phyloP scores from a whole-genome alignment of 2,113 vertebrate species.

The Tauraco erythrolophus region DNA sequence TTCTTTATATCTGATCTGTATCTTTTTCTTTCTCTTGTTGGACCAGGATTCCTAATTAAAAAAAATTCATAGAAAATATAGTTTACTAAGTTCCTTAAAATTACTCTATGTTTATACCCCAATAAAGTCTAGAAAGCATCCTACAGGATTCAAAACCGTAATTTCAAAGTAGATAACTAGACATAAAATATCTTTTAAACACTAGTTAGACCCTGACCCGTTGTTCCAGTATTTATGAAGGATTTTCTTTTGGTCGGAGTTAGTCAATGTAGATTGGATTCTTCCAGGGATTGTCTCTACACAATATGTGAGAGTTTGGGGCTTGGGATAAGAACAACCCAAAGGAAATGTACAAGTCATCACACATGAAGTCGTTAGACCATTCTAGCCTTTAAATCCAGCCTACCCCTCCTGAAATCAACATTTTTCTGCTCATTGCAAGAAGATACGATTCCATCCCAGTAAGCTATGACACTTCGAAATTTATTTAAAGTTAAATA shows the following conservation, averaged over 20 bases:
- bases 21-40: neutral
- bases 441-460: neutral
- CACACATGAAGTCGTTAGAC: neutral
- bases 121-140: neutral
- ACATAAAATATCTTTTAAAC: neutral
- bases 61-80: neutral
- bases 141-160: neutral
- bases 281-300: neutral
- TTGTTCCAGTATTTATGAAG: neutral
- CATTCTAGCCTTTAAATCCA: neutral
- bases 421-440: neutral
- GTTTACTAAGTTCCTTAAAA: neutral
- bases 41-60: neutral
- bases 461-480: neutral
- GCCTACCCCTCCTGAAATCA: neutral
- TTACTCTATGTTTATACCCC: neutral
- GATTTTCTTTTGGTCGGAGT: neutral
- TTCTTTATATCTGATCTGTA: neutral
- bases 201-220: neutral
- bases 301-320: neutral
- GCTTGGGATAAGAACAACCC: neutral
- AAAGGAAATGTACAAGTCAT: neutral
- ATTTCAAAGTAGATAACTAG: neutral
- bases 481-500: neutral
- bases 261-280: neutral